Percentiles rank a stretch among this genome's conserved stretches.
These are phyloP conservation scores for Drosophila pandora DNA, from an alignment of 1,140 invertebrate genomes.

Conservation along the genomic window DNA sequence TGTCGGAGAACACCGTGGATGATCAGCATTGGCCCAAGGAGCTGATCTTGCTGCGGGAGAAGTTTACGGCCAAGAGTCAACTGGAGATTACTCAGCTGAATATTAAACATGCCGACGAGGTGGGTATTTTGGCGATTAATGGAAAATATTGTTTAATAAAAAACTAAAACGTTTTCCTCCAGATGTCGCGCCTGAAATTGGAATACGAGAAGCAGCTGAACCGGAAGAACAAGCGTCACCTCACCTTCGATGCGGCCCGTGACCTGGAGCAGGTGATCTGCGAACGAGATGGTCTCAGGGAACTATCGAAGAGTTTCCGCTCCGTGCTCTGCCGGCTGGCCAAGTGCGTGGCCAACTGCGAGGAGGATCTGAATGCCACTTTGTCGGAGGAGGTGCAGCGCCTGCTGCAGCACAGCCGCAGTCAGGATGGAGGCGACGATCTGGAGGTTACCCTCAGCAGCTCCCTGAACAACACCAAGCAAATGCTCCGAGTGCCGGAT, in stretches of 20 bases:
- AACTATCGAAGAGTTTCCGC: slow-evolving; percentile 77
- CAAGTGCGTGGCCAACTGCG: slow-evolving; percentile 89
- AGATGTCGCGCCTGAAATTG: slow-evolving; percentile 84
- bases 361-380: slow-evolving; percentile 91
- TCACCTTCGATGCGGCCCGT: slow-evolving; percentile 85
- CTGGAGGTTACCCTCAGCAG: slow-evolving; percentile 58
- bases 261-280: slow-evolving; percentile 85
- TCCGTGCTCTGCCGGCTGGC: slow-evolving; percentile 87
- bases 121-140: slow-evolving; percentile 41
- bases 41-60: slow-evolving; percentile 87
- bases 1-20: slow-evolving; percentile 86
- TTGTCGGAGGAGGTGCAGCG: slow-evolving; percentile 87
- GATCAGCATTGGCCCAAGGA: slow-evolving; percentile 89
- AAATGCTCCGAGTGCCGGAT: slow-evolving; percentile 87
- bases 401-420: slow-evolving; percentile 63
- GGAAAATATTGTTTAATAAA: not conserved
- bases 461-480: slow-evolving; percentile 54
- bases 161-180: slow-evolving; percentile 13
- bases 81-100: slow-evolving; percentile 85
- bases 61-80: slow-evolving; percentile 87
- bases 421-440: slow-evolving; percentile 59
- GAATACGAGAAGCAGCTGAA: slow-evolving; percentile 83
- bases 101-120: slow-evolving; percentile 86
- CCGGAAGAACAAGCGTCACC: slow-evolving; percentile 85
- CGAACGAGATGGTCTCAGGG: slow-evolving; percentile 83